Evolutionary conservation across 1,140 invertebrate genomes (phyloP), one percentile per base, ranked within the genome.

Genomic region (Brachionus manjavacas): DNA sequence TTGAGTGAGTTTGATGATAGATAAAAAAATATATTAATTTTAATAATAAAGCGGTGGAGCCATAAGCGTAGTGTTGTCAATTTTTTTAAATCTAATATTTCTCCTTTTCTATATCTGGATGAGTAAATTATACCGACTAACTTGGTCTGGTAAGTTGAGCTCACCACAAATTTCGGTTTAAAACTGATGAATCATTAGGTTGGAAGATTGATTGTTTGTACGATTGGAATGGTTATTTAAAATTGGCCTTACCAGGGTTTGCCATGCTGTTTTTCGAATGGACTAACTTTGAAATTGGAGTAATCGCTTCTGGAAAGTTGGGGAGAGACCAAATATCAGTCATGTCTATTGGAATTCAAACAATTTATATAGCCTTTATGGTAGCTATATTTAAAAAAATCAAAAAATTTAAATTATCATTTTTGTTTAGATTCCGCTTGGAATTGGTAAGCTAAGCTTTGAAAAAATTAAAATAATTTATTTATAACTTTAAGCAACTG

Each of bases 271-370:
- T 81, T 20, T 60, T 81, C 39, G 79, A 81, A 23, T 81, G 79
- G 79, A 81, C 79, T 23, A 81, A 81, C 35, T 81, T 81, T 68
- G 79, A 81, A 43, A 81, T 81, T 4, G 79, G 35, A 9, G 41
- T 68, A 8, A 60, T 81, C 14, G 52, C 79, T 11, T 52, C 79
- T 31, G 79, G 79, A 25, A 76, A 76, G 12, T 28, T 76, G 31
- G 72, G 41, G 3, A 31, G 41, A 12, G 72, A 76, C n/a, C 41
- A 76, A 25, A 76, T 76, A 49, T 76, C 72, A 43, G 23, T 76
- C 12, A 76, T 76, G 72, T 76, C 72, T 8, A 76, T 76, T 28
- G 72, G 72, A 23, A 76, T 76, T 49, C 72, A 76, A 76, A 76
- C 72, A 49, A 76, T 76, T n/a, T 76, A 76, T n/a, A 76, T 76